These are phyloP conservation scores for Spea multiplicata DNA, from an alignment of 2,113 vertebrate species.

Conservation along the genomic window DNA sequence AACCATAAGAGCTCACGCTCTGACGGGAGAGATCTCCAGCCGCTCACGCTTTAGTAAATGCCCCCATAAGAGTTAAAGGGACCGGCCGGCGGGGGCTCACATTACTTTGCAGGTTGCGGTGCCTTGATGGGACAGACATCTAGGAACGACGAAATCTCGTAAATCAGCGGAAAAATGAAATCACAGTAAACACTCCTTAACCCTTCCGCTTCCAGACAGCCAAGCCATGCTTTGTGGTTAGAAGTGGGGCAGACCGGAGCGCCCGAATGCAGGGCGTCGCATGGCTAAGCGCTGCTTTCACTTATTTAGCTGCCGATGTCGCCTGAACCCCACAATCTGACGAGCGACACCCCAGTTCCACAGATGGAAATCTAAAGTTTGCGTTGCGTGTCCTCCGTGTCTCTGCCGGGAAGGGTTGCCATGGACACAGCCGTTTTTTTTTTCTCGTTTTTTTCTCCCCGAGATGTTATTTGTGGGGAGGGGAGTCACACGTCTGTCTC, in stretches of 20 bases:
- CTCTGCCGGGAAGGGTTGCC: slow-evolving; percentile 13
- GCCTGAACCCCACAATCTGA: not conserved
- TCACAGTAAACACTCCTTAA: no score
- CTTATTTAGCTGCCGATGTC: not conserved
- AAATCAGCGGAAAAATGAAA: no score
- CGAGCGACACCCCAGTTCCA: not conserved
- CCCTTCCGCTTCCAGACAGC: no score
- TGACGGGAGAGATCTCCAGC: no score
- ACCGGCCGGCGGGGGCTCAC: no score
- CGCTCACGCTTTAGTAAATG: no score
- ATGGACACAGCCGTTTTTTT: slow-evolving; percentile 26
- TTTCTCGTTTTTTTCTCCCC: not conserved
- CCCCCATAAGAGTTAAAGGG: no score
- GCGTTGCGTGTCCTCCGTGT: not conserved
- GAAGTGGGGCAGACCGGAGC: not conserved
- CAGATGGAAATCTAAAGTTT: not conserved
- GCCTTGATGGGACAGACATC: no score
- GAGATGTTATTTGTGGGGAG: slow-evolving; percentile 9
- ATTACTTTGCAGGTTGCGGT: no score
- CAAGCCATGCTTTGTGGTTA: not conserved
- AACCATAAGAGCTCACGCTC: no score
- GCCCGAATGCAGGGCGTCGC: not conserved
- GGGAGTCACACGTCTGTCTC: slow-evolving; percentile 18
- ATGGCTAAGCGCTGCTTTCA: no score
- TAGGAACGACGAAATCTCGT: no score